Percentiles rank a stretch among this genome's conserved stretches.
phyloP scores from a whole-genome alignment of 2,888 invertebrate species.

The Macrosoma leucophasiata region DNA sequence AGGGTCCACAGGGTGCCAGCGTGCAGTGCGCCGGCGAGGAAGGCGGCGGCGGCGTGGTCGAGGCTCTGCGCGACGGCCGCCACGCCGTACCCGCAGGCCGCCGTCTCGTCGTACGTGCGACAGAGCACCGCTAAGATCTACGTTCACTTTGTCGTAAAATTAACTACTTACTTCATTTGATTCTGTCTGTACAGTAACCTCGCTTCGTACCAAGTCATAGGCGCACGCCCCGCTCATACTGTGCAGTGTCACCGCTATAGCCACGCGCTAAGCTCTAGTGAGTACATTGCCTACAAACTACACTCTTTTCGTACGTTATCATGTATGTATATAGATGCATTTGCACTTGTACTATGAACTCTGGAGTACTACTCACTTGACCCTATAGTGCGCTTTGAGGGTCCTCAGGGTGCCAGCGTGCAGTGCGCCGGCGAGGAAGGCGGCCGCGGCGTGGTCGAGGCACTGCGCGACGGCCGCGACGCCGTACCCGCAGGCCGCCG shows the following conservation, averaged over 20 bases:
- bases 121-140: conserved; percentile 84
- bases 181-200: too few species aligned
- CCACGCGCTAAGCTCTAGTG: too few species aligned
- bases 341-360: too few species aligned
- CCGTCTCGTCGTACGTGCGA: conserved; percentile 84
- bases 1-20: conserved; percentile 86
- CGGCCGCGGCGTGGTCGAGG: conserved; percentile 88
- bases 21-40: conserved; percentile 87
- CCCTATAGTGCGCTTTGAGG: conserved; percentile 87
- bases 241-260: too few species aligned
- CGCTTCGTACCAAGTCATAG: too few species aligned
- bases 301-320: too few species aligned
- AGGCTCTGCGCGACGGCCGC: conserved; percentile 91
- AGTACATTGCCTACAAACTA: too few species aligned
- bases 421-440: conserved; percentile 87
- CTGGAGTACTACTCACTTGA: conserved; percentile 77
- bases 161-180: too few species aligned
- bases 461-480: conserved; percentile 93
- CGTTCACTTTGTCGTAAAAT: too few species aligned
- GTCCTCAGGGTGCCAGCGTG: conserved; percentile 86
- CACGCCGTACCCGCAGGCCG: conserved; percentile 87
- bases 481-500: conserved; percentile 86
- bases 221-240: too few species aligned
- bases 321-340: too few species aligned
- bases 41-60: conserved; percentile 88